Evolutionary conservation across 2,113 vertebrate genomes (phyloP), one percentile per base, ranked within the genome.

Genomic region (Illadopsis cleaveri): DNA sequence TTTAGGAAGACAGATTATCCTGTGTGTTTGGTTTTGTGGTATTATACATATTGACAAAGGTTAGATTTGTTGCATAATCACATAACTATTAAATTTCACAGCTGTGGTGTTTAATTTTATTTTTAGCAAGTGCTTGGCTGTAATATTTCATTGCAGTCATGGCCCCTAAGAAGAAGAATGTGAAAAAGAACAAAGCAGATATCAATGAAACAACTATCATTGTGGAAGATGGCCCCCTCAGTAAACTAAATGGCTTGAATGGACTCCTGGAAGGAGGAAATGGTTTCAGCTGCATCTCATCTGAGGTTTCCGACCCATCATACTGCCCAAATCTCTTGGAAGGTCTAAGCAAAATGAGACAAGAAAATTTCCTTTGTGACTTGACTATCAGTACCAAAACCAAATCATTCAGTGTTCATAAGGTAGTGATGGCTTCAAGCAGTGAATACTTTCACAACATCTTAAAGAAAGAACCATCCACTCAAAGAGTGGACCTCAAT

Each of bases 141-240:
- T 98, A 96, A 98, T 97, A 98, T 92, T 93, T 94, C 93, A 93
- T 98, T 98, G 95, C 98, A 98, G 98, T 97, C 98, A 99, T 99
- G 99, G 99, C 99, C 96, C 99, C 99, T 84, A 99, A 99, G 98
- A 99, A 99, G 99, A 99, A 99, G 98, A 94, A 98, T 25, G 97
- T 98, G 85, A 99, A 98, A 96, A 99, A 99, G 98, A 99, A 96
- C 94, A 99, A 99, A 98, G 97, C 97, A 72, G 99, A 99, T 60
- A 98, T 99, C 80, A 99, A 98, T 84, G 99, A 99, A 94, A 99
- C 99, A 89, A 98, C 99, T 13, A 99, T 99, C 50, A 98, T 99
- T 73, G 99, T 99, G 38, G 99, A 99, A 94, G 99, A 99, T 68
- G 98, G 98, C 33, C 99, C 99, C 14, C 92, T 99, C 90, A 99